Evolutionary conservation across 2,113 vertebrate genomes (phyloP), one percentile per base, ranked within the genome.

Genomic region (Passer montanus): DNA sequence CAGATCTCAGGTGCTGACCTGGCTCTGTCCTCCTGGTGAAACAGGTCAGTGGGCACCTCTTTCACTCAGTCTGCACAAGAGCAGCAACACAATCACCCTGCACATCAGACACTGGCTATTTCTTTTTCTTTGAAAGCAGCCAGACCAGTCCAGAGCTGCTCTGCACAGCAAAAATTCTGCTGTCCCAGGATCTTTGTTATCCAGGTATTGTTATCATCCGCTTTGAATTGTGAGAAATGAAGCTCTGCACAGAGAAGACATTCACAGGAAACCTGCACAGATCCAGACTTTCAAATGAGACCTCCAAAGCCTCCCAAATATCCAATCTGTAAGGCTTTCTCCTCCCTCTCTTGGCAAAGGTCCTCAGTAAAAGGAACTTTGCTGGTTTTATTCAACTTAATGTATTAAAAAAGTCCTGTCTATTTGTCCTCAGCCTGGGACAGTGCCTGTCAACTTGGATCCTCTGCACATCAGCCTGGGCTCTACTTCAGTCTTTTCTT

Each of bases 241-340:
- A 77, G 26, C 41, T 21, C 37, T 59, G 68, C 13, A n/a, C 35
- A 89, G 52, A 53, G 52, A 35, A 28, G 53, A 33, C 14, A 23
- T 37, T 20, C 41, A 18, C 0, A 69, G 27, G 35, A 94, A 63
- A 55, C 18, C 49, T 24, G n/a, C 23, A 46, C 8, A 24, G 30
- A 31, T 4, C 6, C 27, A 89, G 33, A 43, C 9, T 37, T 31
- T 31, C 23, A 63, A 68, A 67, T 24, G 3, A 60, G 31, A 44
- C 13, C 26, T 82, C 17, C 14, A 91, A 55, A 79, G 14, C 17
- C 23, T n/a, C 46, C 27, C 31, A 86, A n/a, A 18, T 13, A 55
- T 3, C 26, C n/a, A 14, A 0, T 4, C 23, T 30, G 5, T 7
- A 10, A 85, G 13, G 52, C 20, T 24, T 30, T 12, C 28, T 27